Evolutionary conservation across 2,888 invertebrate species (phyloP).

Genomic region (Leucoma salicis): DNA sequence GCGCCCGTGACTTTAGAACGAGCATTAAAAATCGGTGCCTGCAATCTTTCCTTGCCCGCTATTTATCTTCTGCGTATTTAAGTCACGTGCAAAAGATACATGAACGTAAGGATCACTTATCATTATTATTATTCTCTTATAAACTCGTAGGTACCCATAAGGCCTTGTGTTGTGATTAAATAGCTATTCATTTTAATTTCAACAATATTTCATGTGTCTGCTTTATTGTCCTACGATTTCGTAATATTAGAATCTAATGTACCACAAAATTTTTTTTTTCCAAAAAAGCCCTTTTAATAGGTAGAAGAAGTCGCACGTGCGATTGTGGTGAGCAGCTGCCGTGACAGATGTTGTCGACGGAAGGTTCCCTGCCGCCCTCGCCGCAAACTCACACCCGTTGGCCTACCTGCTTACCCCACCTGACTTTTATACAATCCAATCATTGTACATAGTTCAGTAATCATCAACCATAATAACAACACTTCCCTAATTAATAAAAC

Average conservation of each 20-base stretch:
- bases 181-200: conserved; percentile 8
- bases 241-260: conserved; percentile 43
- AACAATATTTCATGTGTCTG: conserved; percentile 1
- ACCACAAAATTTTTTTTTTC: conserved; percentile 50
- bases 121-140: conserved; percentile 14
- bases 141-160: conserved; percentile 10
- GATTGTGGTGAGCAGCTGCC: conserved; percentile 67
- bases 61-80: conserved; percentile 31
- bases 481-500: conserved; percentile 23
- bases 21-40: conserved; percentile 43
- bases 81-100: conserved; percentile 28
- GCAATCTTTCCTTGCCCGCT: conserved; percentile 38
- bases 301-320: conserved; percentile 76
- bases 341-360: conserved; percentile 74
- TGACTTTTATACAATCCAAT: conserved; percentile 44
- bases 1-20: conserved; percentile 27
- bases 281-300: conserved; percentile 63
- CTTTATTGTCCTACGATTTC: not conserved
- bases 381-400: conserved; percentile 26
- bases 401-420: conserved; percentile 54
- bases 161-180: conserved; percentile 8
- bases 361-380: conserved; percentile 43
- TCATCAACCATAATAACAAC: conserved; percentile 28
- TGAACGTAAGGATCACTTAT: conserved; percentile 27
- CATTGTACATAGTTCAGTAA: conserved; percentile 31